These are phyloP conservation scores for Mus caroli DNA, from an alignment of 2,797 vertebrate genomes.

Conservation along the genomic window DNA sequence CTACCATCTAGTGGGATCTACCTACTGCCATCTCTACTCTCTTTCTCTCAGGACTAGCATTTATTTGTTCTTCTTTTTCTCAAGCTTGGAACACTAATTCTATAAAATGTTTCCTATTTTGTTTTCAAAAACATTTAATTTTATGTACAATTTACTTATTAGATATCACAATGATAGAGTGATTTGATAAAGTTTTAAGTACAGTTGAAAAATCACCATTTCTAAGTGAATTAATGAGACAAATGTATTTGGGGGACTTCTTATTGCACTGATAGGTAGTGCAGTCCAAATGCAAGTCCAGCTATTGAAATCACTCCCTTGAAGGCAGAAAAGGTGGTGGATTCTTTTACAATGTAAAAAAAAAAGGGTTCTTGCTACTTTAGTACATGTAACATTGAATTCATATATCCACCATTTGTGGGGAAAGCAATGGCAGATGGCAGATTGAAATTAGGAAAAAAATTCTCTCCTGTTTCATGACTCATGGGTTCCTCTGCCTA, in stretches of 20 bases:
- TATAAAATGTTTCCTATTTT: not conserved
- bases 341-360: not conserved
- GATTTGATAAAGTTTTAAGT: not conserved
- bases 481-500: not conserved
- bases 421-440: not conserved
- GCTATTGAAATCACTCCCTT: not conserved
- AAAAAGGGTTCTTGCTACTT: not conserved
- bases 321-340: not conserved
- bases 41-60: not conserved
- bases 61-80: not conserved
- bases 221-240: not conserved
- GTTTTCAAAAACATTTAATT: not conserved
- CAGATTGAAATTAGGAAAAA: not conserved
- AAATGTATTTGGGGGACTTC: not conserved
- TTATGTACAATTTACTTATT: not conserved
- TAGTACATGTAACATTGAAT: not conserved
- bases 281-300: not conserved
- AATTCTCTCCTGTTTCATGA: not conserved
- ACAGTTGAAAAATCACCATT: not conserved
- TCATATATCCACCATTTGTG: not conserved
- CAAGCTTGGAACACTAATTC: conserved; percentile 12
- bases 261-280: not conserved
- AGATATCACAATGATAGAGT: not conserved
- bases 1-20: not conserved
- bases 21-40: not conserved